Evolutionary conservation across 1,140 invertebrate genomes (phyloP), one percentile per base, ranked within the genome.

Genomic region (Asobara japonica): DNA sequence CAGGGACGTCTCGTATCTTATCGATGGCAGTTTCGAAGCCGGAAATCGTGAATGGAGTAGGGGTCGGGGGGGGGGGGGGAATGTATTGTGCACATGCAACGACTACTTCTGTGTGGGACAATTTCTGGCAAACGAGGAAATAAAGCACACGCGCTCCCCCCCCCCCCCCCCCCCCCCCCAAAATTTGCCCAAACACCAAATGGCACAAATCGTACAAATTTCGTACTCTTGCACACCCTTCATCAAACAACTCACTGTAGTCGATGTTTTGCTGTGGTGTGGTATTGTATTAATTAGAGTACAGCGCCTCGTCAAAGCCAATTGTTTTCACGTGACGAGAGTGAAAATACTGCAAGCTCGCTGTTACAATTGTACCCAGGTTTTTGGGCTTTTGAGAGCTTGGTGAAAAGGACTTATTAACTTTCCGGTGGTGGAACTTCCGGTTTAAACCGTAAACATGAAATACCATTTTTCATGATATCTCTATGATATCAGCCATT

Each of bases 1-100:
- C 75, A 56, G n/a, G 41, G 61, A 69, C 60, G 69, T 71, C 69
- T 72, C 72, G 61, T 69, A 72, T 72, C 72, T 76, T 74, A 76
- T 76, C 65, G 71, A 61, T 2, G 18, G 51, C 10, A 29, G 31
- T 48, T 16, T 71, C n/a, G 65, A 51, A 60, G 25, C 33, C 45
- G 0, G 16, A 25, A 45, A 41, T 30, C 18, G 30, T 25, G 41
- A 45, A 45, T 45, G 41, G 41, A n/a, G n/a, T 22, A 29, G 33
- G 20, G 10, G 20, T 8, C 22, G 38, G 48, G 45, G 16, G 13
- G 29, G 30, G 51, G 48, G 22, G 16, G 20, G 51, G 45, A 30
- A 62, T 27, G 29, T 33, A 56, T 62, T 25, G 67, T 60, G 25
- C 65, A 62, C 22, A 7, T 65, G 27, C 71, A 61, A 38, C 30